These are phyloP conservation scores for Zaprionus ornatus DNA, from an alignment of 1,140 invertebrate species.

Conservation along the genomic window DNA sequence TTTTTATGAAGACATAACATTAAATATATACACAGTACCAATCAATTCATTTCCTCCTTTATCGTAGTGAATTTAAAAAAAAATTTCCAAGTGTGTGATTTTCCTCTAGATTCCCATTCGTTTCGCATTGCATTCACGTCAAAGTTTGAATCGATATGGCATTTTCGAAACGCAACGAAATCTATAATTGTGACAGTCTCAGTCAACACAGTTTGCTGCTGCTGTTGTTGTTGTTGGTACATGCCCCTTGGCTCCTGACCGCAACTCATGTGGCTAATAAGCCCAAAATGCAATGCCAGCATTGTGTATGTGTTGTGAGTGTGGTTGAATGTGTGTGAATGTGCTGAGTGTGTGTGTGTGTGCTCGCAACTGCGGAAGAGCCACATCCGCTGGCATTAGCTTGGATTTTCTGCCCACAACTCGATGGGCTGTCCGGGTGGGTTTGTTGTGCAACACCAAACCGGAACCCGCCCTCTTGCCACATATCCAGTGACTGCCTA, in stretches of 20 bases:
- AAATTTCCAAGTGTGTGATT: conserved; percentile 1
- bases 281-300: conserved; percentile 40
- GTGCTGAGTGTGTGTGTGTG: not conserved
- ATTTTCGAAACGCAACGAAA: conserved; percentile 11
- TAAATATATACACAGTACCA: too few species aligned
- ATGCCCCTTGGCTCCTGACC: conserved; percentile 3
- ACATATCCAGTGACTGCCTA: too few species aligned
- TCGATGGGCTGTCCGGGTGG: not conserved
- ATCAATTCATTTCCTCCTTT: too few species aligned
- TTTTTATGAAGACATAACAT: too few species aligned
- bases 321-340: not conserved
- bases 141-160: conserved; percentile 22
- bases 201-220: not conserved
- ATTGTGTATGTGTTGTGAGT: conserved; percentile 7
- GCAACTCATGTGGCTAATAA: conserved; percentile 41
- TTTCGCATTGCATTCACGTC: conserved; percentile 28
- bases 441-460: conserved; percentile 55
- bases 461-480: not conserved
- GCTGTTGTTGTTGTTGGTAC: not conserved
- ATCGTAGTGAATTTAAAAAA: not conserved
- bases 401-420: conserved; percentile 28
- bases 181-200: conserved; percentile 16
- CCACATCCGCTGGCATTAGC: conserved; percentile 55
- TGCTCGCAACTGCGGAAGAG: conserved; percentile 23
- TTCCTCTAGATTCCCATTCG: conserved; percentile 13